A percentile compares a stretch with the other conserved stretches of the same genome.
Evolutionary conservation across 2,113 vertebrate genomes (phyloP).

Genomic region (Camelus bactrianus): DNA sequence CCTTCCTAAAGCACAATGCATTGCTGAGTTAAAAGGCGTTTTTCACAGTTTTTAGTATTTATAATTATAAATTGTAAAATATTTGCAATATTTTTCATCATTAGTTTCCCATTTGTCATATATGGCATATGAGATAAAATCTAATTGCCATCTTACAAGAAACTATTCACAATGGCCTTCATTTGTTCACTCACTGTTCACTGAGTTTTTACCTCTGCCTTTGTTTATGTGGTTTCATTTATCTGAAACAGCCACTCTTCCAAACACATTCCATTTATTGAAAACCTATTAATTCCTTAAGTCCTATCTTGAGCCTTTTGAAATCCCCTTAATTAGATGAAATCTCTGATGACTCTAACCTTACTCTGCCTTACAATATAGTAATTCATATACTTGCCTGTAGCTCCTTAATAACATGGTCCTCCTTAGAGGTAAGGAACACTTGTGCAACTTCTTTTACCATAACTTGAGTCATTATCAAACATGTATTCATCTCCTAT

Average conservation of each 20-base stretch:
- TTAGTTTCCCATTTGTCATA: conserved; percentile 39
- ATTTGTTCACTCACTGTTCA: conserved; percentile 66
- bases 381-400: conserved; percentile 36
- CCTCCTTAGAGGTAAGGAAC: background rate
- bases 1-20: background rate
- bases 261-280: conserved; percentile 81
- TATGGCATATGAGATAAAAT: conserved; percentile 65
- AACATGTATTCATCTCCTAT: background rate
- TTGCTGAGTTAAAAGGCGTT: background rate
- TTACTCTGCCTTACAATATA: conserved; percentile 44
- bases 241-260: conserved; percentile 79
- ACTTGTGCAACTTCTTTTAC: conserved; percentile 7
- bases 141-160: conserved; percentile 70
- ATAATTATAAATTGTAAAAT: background rate
- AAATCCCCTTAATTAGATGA: conserved; percentile 80
- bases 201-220: conserved; percentile 70
- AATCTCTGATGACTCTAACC: conserved; percentile 76
- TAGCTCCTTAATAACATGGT: conserved; percentile 39
- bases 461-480: background rate
- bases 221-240: conserved; percentile 76
- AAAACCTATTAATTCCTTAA: conserved; percentile 82
- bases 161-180: conserved; percentile 54
- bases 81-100: background rate
- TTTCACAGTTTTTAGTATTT: background rate
- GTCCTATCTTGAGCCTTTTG: conserved; percentile 78